These are phyloP conservation scores for Morelia viridis DNA, from an alignment of 2,797 vertebrate species.

Conservation along the genomic window DNA sequence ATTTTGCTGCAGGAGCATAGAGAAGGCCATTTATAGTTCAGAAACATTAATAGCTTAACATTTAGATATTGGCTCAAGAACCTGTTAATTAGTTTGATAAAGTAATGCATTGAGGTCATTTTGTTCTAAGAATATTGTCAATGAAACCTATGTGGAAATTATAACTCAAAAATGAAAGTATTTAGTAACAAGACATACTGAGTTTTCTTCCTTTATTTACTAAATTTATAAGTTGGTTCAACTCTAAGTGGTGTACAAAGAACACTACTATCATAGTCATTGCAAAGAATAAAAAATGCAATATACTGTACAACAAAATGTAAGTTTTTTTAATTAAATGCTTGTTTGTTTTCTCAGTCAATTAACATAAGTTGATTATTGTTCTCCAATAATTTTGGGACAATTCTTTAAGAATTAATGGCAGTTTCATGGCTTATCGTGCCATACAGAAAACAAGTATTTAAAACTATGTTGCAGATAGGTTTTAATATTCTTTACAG, in stretches of 20 bases:
- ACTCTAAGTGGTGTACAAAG: background rate
- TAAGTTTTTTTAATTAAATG: background rate
- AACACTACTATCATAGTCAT: background rate
- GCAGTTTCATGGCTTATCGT: constrained; percentile 9
- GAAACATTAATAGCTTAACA: constrained; percentile 88
- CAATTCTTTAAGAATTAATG: constrained; percentile 24
- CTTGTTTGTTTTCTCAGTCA: background rate
- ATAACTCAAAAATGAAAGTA: constrained; percentile 9
- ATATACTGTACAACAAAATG: background rate
- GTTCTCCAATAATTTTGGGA: constrained; percentile 21
- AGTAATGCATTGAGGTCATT: constrained; percentile 66
- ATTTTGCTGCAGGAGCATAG: constrained; percentile 72
- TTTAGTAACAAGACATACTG: background rate
- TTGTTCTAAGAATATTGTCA: constrained; percentile 58
- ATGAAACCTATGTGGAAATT: constrained; percentile 27
- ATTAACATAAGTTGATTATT: background rate
- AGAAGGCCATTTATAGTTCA: constrained; percentile 80
- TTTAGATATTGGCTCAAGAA: constrained; percentile 85
- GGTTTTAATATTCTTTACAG: constrained; percentile 20
- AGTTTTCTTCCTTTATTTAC: background rate
- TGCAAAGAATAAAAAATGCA: background rate
- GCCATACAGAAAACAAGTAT: constrained; percentile 21
- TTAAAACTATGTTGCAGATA: constrained; percentile 25
- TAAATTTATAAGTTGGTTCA: background rate
- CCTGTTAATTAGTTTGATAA: constrained; percentile 86